These are phyloP conservation scores for Hemistola chrysoprasaria DNA, from an alignment of 2,888 invertebrate genomes.

Conservation along the genomic window DNA sequence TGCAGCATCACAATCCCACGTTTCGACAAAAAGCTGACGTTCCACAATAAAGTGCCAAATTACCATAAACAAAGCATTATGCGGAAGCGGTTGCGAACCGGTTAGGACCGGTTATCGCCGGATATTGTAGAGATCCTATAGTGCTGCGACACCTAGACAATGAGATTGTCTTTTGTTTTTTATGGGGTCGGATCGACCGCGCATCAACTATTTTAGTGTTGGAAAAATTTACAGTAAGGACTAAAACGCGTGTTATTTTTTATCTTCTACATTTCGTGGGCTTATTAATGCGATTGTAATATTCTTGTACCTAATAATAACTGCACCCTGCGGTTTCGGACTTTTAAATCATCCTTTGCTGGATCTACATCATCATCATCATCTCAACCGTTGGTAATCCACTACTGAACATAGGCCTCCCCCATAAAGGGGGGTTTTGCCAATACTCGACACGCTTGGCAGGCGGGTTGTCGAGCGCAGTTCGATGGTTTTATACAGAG, in stretches of 20 bases:
- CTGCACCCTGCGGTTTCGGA: too few species aligned
- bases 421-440: too few species aligned
- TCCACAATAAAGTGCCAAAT: constrained; percentile 70
- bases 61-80: constrained; percentile 80
- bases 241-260: neutral
- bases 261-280: too few species aligned
- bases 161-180: constrained; percentile 52
- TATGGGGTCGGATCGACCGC: constrained; percentile 54
- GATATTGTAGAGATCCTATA: constrained; percentile 48
- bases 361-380: too few species aligned
- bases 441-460: too few species aligned
- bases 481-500: too few species aligned
- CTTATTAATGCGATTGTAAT: too few species aligned
- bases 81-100: constrained; percentile 52
- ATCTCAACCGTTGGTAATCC: too few species aligned
- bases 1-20: constrained; percentile 64
- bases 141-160: constrained; percentile 71
- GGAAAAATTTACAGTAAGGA: constrained; percentile 8
- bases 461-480: too few species aligned
- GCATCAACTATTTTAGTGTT: constrained; percentile 43
- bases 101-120: constrained; percentile 64
- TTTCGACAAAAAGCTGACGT: constrained; percentile 48
- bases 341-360: too few species aligned
- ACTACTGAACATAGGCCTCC: too few species aligned
- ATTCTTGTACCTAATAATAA: too few species aligned